Evolutionary conservation across 2,888 invertebrate species (phyloP).

Genomic region (Synanthedon myopaeformis): DNA sequence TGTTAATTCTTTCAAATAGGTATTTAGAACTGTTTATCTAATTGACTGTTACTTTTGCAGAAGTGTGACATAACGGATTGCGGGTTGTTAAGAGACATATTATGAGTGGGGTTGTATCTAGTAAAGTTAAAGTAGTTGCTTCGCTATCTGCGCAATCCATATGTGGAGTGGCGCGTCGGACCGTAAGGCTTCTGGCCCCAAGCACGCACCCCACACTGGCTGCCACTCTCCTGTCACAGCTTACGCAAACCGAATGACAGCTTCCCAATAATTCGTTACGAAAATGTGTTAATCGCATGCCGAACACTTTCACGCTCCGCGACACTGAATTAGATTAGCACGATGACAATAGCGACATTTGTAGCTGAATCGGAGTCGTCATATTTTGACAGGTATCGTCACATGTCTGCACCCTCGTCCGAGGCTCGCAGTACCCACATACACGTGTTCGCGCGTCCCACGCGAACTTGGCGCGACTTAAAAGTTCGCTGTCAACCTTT

Average conservation of each 20-base stretch:
- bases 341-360: conserved; percentile 65
- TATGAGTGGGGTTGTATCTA: too few relatives aligned
- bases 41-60: too few relatives aligned
- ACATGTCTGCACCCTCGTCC: conserved; percentile 48
- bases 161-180: conserved; percentile 9
- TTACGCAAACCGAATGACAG: conserved; percentile 67
- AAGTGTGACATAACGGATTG: too few relatives aligned
- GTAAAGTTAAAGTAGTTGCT: conserved; percentile 11
- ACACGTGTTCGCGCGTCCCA: conserved; percentile 55
- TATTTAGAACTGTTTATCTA: too few relatives aligned
- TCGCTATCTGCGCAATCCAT: conserved; percentile 26
- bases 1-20: too few relatives aligned
- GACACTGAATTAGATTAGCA: conserved; percentile 62
- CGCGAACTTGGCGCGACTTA: conserved; percentile 27
- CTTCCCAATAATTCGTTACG: conserved; percentile 65
- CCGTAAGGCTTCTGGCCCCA: conserved; percentile 15
- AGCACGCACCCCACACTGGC: conserved; percentile 44
- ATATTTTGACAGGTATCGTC: conserved; percentile 69
- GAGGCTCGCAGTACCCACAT: conserved; percentile 39
- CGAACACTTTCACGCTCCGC: conserved; percentile 61
- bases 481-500: conserved; percentile 35
- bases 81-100: too few relatives aligned
- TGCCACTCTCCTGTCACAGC: conserved; percentile 68
- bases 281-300: conserved; percentile 65
- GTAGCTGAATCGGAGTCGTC: conserved; percentile 59